phyloP scores from a whole-genome alignment of 2,888 invertebrate genomes.

The Omphaloscelis lunosa region DNA sequence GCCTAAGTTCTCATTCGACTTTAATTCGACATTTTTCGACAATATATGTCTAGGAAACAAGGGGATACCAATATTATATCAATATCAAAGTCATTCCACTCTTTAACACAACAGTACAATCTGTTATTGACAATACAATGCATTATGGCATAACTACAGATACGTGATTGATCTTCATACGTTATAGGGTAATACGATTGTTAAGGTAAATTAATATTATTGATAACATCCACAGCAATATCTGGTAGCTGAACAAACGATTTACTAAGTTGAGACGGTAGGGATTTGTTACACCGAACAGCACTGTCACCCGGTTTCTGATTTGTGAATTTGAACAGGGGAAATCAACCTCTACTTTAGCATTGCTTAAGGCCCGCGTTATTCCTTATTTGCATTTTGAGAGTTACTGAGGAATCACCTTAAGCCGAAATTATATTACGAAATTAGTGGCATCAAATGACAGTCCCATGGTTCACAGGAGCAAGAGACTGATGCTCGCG shows the following conservation, averaged over 20 bases:
- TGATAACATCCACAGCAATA: not conserved
- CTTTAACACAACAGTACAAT: conserved; percentile 18
- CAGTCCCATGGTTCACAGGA: too few relatives aligned
- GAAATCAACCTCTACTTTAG: not conserved
- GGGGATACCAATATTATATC: too few relatives aligned
- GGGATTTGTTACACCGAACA: not conserved
- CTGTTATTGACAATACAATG: conserved; percentile 8
- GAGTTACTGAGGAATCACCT: too few relatives aligned
- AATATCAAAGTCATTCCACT: conserved; percentile 17
- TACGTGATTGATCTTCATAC: not conserved
- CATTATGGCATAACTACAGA: not conserved
- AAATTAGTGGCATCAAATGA: too few relatives aligned
- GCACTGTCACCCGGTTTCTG: not conserved
- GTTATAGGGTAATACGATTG: conserved; percentile 3
- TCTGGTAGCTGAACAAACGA: not conserved
- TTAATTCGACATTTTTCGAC: too few relatives aligned
- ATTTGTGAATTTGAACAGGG: not conserved
- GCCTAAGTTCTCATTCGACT: too few relatives aligned
- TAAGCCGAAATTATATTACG: too few relatives aligned
- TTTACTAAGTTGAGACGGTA: not conserved
- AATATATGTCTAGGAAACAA: too few relatives aligned
- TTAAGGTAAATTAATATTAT: conserved; percentile 14
- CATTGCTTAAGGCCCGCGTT: not conserved
- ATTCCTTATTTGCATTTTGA: not conserved
- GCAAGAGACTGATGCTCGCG: too few relatives aligned